Conservation (phyloP, 2,888 invertebrate species). For the Steinernema hermaphroditum region DNA sequence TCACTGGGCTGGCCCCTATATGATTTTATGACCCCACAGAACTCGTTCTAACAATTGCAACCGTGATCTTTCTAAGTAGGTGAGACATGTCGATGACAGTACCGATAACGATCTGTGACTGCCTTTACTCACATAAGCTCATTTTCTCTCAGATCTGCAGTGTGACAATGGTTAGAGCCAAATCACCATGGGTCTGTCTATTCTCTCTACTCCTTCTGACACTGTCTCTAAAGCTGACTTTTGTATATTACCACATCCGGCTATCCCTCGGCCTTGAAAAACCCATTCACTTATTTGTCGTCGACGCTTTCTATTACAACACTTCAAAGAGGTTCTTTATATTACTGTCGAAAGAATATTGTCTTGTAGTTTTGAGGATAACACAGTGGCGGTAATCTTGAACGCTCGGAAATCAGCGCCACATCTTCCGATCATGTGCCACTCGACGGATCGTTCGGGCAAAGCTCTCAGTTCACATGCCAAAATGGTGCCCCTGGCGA, state of each 20-base stretch:
- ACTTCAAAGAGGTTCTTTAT: conserved; percentile 19
- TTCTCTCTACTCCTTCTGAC: no score
- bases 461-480: not conserved
- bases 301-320: conserved; percentile 19
- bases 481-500: not conserved
- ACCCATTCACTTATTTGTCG: conserved; percentile 1
- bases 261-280: not conserved
- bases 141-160: no score
- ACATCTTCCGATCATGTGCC: not conserved
- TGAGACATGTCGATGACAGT: no score
- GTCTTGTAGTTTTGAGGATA: not conserved
- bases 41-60: no score
- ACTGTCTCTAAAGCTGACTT: not conserved
- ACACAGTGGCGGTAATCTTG: conserved; percentile 2
- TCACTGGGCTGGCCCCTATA: no score
- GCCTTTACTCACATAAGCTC: no score
- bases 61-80: no score
- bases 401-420: not conserved
- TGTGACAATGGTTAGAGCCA: no score
- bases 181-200: no score
- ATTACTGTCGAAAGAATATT: not conserved
- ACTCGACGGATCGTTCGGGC: not conserved
- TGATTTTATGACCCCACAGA: no score
- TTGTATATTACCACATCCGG: not conserved
- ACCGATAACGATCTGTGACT: no score